A percentile compares a stretch with the other conserved stretches of the same genome.
Conservation (phyloP, 2,113 vertebrate genomes). For the Neopipo cinnamomea region DNA sequence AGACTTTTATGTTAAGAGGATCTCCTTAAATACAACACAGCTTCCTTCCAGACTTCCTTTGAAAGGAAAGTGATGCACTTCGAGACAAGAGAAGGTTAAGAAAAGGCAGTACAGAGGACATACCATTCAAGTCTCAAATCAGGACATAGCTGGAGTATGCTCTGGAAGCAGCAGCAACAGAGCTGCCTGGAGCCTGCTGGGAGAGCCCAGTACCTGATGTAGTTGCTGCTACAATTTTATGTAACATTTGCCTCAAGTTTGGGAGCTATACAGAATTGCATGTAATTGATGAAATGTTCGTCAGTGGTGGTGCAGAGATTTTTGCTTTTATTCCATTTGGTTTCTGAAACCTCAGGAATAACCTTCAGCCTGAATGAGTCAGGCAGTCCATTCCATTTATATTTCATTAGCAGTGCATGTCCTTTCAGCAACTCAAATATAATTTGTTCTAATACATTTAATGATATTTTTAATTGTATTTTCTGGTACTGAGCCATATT, state of each 20-base stretch:
- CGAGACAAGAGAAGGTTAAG: not conserved
- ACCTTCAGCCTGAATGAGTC: conserved; percentile 8
- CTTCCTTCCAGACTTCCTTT: not conserved
- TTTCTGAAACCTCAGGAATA: not conserved
- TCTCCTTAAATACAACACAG: not conserved
- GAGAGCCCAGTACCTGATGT: too few relatives aligned
- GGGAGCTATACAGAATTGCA: not conserved
- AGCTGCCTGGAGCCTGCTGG: too few relatives aligned
- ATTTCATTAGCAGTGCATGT: not conserved
- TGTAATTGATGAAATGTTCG: not conserved
- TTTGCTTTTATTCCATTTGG: not conserved
- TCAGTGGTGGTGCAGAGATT: not conserved
- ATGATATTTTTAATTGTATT: not conserved
- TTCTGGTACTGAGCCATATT: not conserved
- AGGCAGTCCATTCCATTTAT: not conserved
- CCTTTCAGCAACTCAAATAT: not conserved
- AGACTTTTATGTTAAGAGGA: not conserved
- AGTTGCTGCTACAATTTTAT: too few relatives aligned
- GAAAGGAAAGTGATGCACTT: not conserved
- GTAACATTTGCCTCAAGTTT: not conserved
- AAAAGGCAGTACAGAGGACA: not conserved
- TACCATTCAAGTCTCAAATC: not conserved
- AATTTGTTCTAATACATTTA: conserved; percentile 15
- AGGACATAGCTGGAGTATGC: not conserved
- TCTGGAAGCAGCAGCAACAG: too few relatives aligned